These are phyloP conservation scores for Volucella inflata DNA, from an alignment of 2,888 invertebrate species.

Conservation along the genomic window DNA sequence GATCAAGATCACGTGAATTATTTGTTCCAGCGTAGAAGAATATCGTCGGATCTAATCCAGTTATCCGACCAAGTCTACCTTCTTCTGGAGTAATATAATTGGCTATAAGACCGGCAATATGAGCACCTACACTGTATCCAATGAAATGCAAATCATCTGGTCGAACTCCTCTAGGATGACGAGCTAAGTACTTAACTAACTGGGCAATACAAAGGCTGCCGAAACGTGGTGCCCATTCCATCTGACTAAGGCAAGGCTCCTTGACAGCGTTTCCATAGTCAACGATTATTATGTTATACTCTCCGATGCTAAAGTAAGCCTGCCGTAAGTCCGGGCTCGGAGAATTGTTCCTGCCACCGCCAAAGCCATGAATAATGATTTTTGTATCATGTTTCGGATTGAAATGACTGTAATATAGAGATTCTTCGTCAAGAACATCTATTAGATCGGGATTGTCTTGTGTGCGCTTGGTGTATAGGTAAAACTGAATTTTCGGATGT, in stretches of 20 bases:
- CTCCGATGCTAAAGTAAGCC: conserved; percentile 91
- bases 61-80: conserved; percentile 93
- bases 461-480: conserved; percentile 91
- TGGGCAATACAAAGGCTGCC: conserved; percentile 91
- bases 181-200: conserved; percentile 90
- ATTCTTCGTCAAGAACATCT: conserved; percentile 88
- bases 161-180: conserved; percentile 90
- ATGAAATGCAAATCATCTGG: conserved; percentile 92
- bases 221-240: conserved; percentile 88
- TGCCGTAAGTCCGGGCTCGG: conserved; percentile 94
- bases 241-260: conserved; percentile 92
- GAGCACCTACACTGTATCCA: conserved; percentile 94
- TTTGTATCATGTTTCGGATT: conserved; percentile 92
- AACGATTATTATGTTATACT: conserved; percentile 94
- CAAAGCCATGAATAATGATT: conserved; percentile 95
- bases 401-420: conserved; percentile 90
- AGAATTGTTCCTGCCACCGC: conserved; percentile 91
- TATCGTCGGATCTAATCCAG: conserved; percentile 94
- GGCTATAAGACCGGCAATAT: conserved; percentile 92
- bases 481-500: conserved; percentile 92
- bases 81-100: conserved; percentile 88
- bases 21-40: conserved; percentile 93
- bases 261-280: conserved; percentile 91
- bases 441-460: conserved; percentile 90
- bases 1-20: conserved; percentile 91